Conservation (phyloP, 2,113 vertebrate genomes). For the Corvus hawaiiensis region DNA sequence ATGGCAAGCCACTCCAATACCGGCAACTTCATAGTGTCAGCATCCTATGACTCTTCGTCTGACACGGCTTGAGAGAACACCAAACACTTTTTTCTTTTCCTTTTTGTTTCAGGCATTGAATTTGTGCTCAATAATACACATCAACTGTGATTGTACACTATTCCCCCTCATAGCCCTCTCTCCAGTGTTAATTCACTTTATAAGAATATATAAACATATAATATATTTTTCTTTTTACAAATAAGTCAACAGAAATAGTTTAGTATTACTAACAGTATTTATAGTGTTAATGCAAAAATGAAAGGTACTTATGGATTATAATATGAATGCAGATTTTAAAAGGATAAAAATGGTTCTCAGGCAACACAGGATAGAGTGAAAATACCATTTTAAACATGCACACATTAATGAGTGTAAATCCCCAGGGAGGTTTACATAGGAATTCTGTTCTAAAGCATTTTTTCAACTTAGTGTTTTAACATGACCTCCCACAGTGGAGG, state of each 20-base stretch:
- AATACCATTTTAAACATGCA: slow-evolving; percentile 31
- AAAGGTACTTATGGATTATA: slow-evolving; percentile 62
- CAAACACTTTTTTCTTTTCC: neutral
- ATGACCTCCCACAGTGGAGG: neutral
- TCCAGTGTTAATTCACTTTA: slow-evolving; percentile 72
- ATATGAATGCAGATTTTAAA: slow-evolving; percentile 65
- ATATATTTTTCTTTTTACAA: slow-evolving; percentile 78
- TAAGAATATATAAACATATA: slow-evolving; percentile 74
- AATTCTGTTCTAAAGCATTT: slow-evolving; percentile 52
- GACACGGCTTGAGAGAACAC: slow-evolving; percentile 71
- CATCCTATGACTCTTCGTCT: slow-evolving; percentile 82
- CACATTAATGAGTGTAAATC: slow-evolving; percentile 22
- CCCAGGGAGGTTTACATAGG: slow-evolving; percentile 11
- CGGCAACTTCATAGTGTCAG: slow-evolving; percentile 80
- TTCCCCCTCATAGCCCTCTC: neutral
- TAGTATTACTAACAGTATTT: slow-evolving; percentile 78
- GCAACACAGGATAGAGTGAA: slow-evolving; percentile 53
- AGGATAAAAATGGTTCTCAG: slow-evolving; percentile 69
- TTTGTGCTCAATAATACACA: slow-evolving; percentile 5
- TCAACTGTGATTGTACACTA: slow-evolving; percentile 51
- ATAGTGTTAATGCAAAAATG: slow-evolving; percentile 67
- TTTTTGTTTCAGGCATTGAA: neutral
- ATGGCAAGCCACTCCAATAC: slow-evolving; percentile 72
- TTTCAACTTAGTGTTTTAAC: slow-evolving; percentile 44
- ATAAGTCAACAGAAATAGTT: slow-evolving; percentile 77